A percentile compares a stretch with the other conserved stretches of the same genome.
These are phyloP conservation scores for Seira musarum DNA, from an alignment of 2,888 invertebrate species.

Conservation along the genomic window DNA sequence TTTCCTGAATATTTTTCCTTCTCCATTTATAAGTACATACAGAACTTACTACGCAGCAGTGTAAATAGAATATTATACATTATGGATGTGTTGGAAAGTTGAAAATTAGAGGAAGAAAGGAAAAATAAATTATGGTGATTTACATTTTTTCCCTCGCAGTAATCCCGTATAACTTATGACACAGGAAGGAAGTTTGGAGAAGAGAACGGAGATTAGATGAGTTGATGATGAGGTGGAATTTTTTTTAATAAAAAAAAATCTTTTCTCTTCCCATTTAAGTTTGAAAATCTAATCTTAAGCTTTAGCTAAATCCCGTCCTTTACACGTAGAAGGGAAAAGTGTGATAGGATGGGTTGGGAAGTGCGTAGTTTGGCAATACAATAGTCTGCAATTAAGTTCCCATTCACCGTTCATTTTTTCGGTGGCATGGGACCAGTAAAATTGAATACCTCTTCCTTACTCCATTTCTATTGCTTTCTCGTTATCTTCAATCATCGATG, in stretches of 20 bases:
- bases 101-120: neutral
- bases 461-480: too few relatives aligned
- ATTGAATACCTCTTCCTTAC: too few relatives aligned
- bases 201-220: slow-evolving; percentile 52
- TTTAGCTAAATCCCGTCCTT: too few relatives aligned
- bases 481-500: too few relatives aligned
- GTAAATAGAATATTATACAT: too few relatives aligned
- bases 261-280: slow-evolving; percentile 68
- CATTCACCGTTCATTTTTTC: slow-evolving; percentile 64
- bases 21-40: too few relatives aligned
- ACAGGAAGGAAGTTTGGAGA: slow-evolving; percentile 33
- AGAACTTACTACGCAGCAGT: too few relatives aligned
- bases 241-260: slow-evolving; percentile 52
- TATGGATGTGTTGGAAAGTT: slow-evolving; percentile 34
- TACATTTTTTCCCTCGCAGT: slow-evolving; percentile 37
- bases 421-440: slow-evolving; percentile 22
- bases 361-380: slow-evolving; percentile 50
- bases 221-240: slow-evolving; percentile 46
- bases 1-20: too few relatives aligned
- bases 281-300: slow-evolving; percentile 69
- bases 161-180: too few relatives aligned
- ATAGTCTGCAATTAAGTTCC: slow-evolving; percentile 69
- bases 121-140: slow-evolving; percentile 20
- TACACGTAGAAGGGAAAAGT: too few relatives aligned
- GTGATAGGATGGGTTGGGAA: slow-evolving; percentile 14